These are phyloP conservation scores for Pseudomyrmex gracilis DNA, from an alignment of 1,140 invertebrate genomes.

Conservation along the genomic window DNA sequence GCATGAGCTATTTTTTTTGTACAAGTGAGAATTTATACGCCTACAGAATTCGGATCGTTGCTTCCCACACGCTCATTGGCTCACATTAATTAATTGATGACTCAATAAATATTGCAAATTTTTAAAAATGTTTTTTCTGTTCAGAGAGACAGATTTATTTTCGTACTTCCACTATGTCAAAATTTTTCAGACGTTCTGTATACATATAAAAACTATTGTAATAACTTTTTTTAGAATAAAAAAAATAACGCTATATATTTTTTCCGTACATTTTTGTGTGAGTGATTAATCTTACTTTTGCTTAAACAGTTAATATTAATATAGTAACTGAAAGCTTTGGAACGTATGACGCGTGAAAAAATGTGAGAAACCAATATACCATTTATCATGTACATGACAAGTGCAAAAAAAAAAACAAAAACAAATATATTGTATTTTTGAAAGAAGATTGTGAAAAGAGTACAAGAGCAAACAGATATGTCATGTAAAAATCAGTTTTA, in stretches of 20 bases:
- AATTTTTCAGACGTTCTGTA: too few species aligned
- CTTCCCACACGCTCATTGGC: too few species aligned
- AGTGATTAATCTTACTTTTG: conserved; percentile 12
- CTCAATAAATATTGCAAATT: too few species aligned
- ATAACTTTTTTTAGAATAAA: not conserved
- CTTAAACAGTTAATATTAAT: conserved; percentile 32
- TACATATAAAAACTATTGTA: not conserved
- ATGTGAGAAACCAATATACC: not conserved
- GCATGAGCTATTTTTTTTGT: too few species aligned
- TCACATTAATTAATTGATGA: too few species aligned
- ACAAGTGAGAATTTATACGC: too few species aligned
- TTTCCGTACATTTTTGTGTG: not conserved
- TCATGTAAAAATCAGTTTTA: not conserved
- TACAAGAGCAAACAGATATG: not conserved
- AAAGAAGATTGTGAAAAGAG: not conserved
- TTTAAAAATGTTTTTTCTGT: too few species aligned
- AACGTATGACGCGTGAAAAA: not conserved
- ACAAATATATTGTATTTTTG: conserved; percentile 12
- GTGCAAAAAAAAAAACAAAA: too few species aligned
- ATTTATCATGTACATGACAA: conserved; percentile 11
- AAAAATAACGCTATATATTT: not conserved
- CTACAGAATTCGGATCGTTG: too few species aligned
- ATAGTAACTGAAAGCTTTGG: not conserved
- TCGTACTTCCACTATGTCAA: too few species aligned
- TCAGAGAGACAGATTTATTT: too few species aligned